Evolutionary conservation across 2,113 vertebrate species (phyloP), one percentile per base, ranked within the genome.

Genomic region (Burhinus bistriatus): DNA sequence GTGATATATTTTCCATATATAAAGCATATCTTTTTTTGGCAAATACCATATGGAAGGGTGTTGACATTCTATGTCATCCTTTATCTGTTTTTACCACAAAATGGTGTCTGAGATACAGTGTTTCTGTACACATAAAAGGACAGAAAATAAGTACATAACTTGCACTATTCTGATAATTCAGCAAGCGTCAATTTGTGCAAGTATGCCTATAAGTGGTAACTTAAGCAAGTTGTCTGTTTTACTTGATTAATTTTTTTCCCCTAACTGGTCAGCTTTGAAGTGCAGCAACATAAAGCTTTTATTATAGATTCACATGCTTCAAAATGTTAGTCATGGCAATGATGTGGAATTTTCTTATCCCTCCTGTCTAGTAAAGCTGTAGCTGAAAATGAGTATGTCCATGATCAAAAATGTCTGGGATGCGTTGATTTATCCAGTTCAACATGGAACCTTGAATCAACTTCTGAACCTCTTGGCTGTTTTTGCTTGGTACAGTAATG

Each of bases 11-110:
- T 91, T 81, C 32, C 32, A 7, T 81, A 36, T 75, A 42, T 42
- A 54, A 42, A 82, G 23, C 29, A 5, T 62, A 29, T 42, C 58
- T 86, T 86, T 93, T 88, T 88, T 83, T 90, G 45, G 76, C 64
- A 84, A 92, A 83, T 90, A 75, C 55, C 77, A 75, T 92, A 93
- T 71, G 90, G 88, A 83, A 86, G 78, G 32, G 42, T 87, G 92
- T 92, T 81, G 65, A 88, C 83, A 76, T 83, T 84, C 45, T 29
- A 49, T 93, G 69, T 97, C 86, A 87, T 91, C 30, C 10, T 75
- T 83, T 92, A 81, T 92, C 86, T 90, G 76, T 64, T 93, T 94
- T 94, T 95, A 68, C 57, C 38, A 78, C 49, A 84, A 90, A 93
- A 78, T 59, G 15, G 11, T 57, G 42, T 89, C 77, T 83, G 87